Conservation (phyloP, 2,888 invertebrate species). For the Chrysolina americana region DNA sequence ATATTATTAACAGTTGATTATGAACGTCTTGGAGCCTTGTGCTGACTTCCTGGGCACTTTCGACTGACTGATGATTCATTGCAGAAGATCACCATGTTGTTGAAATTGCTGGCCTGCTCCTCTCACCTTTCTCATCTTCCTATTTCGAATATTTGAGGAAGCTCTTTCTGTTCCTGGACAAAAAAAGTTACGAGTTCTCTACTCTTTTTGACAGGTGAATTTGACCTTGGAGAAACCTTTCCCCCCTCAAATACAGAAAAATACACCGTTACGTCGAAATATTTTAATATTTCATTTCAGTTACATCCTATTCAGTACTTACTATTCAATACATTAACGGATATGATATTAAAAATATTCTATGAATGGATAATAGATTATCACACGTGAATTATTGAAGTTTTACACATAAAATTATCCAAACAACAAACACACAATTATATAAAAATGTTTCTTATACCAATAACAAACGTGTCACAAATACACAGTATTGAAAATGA, state of each 20-base stretch:
- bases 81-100: too few species aligned
- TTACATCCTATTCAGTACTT: slow-evolving; percentile 11
- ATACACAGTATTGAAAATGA: too few species aligned
- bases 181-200: too few species aligned
- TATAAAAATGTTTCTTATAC: background rate
- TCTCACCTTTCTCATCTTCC: too few species aligned
- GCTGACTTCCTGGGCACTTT: too few species aligned
- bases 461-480: too few species aligned
- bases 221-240: background rate
- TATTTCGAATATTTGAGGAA: too few species aligned
- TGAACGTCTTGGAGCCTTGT: too few species aligned
- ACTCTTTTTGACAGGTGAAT: background rate
- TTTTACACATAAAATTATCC: background rate
- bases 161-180: too few species aligned
- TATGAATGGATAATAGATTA: slow-evolving; percentile 47
- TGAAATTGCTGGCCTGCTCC: too few species aligned
- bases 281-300: slow-evolving; percentile 1
- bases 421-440: slow-evolving; percentile 7
- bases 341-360: slow-evolving; percentile 44
- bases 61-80: too few species aligned
- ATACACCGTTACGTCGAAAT: slow-evolving; percentile 6
- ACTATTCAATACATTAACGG: slow-evolving; percentile 4
- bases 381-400: slow-evolving; percentile 46
- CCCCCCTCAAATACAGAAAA: background rate
- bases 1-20: too few species aligned